Evolutionary conservation across 2,888 invertebrate genomes (phyloP), one percentile per base, ranked within the genome.

Genomic region (Lycaena phlaeas): DNA sequence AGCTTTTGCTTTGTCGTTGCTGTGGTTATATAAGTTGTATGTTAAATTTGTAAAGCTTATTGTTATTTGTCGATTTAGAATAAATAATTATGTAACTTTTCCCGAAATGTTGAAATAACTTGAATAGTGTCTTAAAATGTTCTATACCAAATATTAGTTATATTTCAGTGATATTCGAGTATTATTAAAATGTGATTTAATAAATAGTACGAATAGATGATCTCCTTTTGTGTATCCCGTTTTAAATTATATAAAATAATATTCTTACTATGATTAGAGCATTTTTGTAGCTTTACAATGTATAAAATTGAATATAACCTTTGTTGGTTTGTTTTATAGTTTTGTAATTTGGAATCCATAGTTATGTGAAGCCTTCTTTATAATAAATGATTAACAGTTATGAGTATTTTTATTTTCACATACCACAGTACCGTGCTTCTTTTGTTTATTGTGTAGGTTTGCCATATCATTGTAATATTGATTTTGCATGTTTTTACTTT

Each of bases 331-430:
- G 59, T 67, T 55, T 59, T 56, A 52, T 55, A 69, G 66, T 71
- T 76, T 77, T 79, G 68, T 81, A 73, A 76, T 65, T 59, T 56
- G 55, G 50, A 68, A 61, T 62, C 64, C 57, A 60, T 77, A 75
- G 70, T 64, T n/a, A 60, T 79, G 75, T 81, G 72, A 62, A 69
- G 73, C 77, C 73, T 73, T 76, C 69, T 77, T 79, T 77, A 65
- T 71, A 81, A 82, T 82, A 84, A 84, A 84, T 67, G 64, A 73
- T 82, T 76, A 77, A 77, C 68, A 72, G 64, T 72, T 72, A 66
- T 64, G 71, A 44, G 56, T 48, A 79, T 75, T 85, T 82, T 84
- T 72, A 81, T 84, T 84, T 61, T 61, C 46, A 53, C 48, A 41
- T 50, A 56, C 59, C 61, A 62, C 57, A 59, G 48, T 45, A n/a